Evolutionary conservation across 30 jellyfish, hydroid and myxozoan species (phyloP).

Genomic region (Calvadosia cruxmelitensis): DNA sequence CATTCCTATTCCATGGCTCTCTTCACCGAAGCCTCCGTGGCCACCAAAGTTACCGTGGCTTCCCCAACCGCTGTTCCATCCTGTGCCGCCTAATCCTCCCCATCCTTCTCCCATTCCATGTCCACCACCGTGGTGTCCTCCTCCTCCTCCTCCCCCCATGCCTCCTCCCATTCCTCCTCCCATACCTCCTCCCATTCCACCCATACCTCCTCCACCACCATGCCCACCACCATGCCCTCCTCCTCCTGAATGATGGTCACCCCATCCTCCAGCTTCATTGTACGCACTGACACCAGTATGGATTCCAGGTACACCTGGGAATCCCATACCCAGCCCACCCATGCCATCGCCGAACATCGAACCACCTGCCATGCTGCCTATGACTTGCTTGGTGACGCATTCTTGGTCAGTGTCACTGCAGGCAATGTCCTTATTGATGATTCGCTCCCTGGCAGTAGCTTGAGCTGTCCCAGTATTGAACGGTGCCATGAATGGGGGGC

Average conservation of each 20-base stretch:
- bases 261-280: conserved; percentile 85
- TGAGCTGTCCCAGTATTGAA: conserved; percentile 23
- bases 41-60: conserved; percentile 34
- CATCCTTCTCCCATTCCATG: conserved; percentile 26
- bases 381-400: conserved; percentile 88
- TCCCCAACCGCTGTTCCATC: conserved; percentile 9
- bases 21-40: conserved; percentile 54
- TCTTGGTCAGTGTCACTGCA: conserved; percentile 72
- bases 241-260: conserved; percentile 22
- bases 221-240: conserved; percentile 39
- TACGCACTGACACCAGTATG: conserved; percentile 90
- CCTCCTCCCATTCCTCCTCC: conserved; percentile 5
- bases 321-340: conserved; percentile 97
- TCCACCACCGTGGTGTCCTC: conserved; percentile 19
- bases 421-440: conserved; percentile 78
- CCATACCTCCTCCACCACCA: conserved; percentile 38
- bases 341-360: conserved; percentile 95
- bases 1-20: conserved; percentile 39
- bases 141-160: conserved; percentile 22
- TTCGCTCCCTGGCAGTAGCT: conserved; percentile 52
- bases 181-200: conserved; percentile 24
- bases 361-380: conserved; percentile 99
- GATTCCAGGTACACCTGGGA: conserved; percentile 94
- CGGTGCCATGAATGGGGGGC: conserved; percentile 33
- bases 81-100: conserved; percentile 11